Evolutionary conservation across 1,140 invertebrate genomes (phyloP).

Genomic region (Zaprionus nigranus): DNA sequence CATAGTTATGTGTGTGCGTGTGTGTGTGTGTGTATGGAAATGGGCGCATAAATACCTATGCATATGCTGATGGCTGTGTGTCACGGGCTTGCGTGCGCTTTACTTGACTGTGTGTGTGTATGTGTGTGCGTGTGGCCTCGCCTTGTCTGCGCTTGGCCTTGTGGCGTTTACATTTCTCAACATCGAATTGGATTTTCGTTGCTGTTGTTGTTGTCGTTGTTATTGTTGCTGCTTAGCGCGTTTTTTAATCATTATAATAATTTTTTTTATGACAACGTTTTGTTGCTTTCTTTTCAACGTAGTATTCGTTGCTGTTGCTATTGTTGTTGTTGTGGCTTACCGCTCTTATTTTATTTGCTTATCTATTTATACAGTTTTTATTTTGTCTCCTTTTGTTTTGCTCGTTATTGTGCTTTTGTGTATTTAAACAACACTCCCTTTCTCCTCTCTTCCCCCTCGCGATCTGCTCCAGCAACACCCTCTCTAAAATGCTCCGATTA

Average conservation of each 20-base stretch:
- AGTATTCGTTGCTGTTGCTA: slow-evolving; percentile 2
- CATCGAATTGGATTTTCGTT: slow-evolving; percentile 53
- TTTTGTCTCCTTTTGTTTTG: slow-evolving; percentile 38
- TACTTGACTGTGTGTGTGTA: slow-evolving; percentile 21
- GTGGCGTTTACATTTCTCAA: slow-evolving; percentile 82
- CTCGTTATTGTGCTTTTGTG: slow-evolving; percentile 44
- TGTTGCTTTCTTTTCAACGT: slow-evolving; percentile 67
- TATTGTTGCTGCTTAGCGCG: slow-evolving; percentile 38
- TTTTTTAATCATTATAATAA: slow-evolving; percentile 80
- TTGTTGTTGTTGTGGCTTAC: slow-evolving; percentile 52
- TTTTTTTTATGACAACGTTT: slow-evolving; percentile 65
- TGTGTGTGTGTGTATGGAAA: slow-evolving; percentile 16
- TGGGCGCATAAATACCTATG: slow-evolving; percentile 41
- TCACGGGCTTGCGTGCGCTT: slow-evolving; percentile 70
- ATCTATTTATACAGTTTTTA: slow-evolving; percentile 51
- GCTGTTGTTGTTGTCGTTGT: slow-evolving; percentile 23
- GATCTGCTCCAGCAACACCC: not conserved
- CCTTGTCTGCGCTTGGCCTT: slow-evolving; percentile 82
- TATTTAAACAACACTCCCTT: slow-evolving; percentile 22
- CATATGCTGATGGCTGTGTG: slow-evolving; percentile 64
- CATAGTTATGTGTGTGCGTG: slow-evolving; percentile 35
- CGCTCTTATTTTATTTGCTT: slow-evolving; percentile 63
- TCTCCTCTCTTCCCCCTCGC: not conserved
- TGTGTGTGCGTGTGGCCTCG: slow-evolving; percentile 70
- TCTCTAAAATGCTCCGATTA: slow-evolving; percentile 18